phyloP scores from a whole-genome alignment of 2,888 invertebrate genomes.

The Scaptomyza cyrtandrae region DNA sequence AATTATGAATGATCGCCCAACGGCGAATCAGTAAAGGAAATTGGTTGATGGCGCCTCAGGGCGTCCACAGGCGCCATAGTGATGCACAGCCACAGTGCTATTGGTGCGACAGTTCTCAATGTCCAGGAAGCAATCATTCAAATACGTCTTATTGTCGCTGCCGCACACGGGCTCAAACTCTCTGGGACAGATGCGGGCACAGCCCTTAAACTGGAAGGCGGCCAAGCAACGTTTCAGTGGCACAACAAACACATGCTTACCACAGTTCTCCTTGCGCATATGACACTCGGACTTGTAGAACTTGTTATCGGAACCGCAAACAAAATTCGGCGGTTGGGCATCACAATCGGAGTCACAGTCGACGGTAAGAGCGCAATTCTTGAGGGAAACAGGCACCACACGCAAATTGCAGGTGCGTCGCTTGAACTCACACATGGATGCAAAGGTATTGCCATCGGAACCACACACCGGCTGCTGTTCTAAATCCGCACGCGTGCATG shows the following conservation, averaged over 20 bases:
- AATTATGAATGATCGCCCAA: constrained; percentile 40
- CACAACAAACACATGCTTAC: constrained; percentile 95
- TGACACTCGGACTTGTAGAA: constrained; percentile 95
- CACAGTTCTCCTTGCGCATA: constrained; percentile 96
- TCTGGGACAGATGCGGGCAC: constrained; percentile 93
- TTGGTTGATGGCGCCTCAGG: constrained; percentile 94
- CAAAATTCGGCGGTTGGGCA: constrained; percentile 89
- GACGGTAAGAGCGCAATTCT: constrained; percentile 94
- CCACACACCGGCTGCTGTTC: constrained; percentile 92
- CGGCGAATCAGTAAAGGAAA: constrained; percentile 89
- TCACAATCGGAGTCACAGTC: constrained; percentile 88
- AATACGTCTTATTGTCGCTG: constrained; percentile 96
- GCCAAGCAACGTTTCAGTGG: constrained; percentile 94
- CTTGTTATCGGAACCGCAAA: constrained; percentile 95
- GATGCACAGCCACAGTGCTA: constrained; percentile 89
- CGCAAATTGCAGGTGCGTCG: constrained; percentile 93
- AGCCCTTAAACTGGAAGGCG: constrained; percentile 94
- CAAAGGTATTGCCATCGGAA: constrained; percentile 95
- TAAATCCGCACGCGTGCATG: constrained; percentile 86
- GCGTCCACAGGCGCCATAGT: constrained; percentile 93
- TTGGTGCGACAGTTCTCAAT: constrained; percentile 95
- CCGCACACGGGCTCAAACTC: constrained; percentile 97
- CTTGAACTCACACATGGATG: constrained; percentile 93
- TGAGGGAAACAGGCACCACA: constrained; percentile 92
- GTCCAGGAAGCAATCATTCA: constrained; percentile 95